Base-by-base conservation (phyloP, 2,797 vertebrate genomes). In the Amblyopsis hoosieri region DNA sequence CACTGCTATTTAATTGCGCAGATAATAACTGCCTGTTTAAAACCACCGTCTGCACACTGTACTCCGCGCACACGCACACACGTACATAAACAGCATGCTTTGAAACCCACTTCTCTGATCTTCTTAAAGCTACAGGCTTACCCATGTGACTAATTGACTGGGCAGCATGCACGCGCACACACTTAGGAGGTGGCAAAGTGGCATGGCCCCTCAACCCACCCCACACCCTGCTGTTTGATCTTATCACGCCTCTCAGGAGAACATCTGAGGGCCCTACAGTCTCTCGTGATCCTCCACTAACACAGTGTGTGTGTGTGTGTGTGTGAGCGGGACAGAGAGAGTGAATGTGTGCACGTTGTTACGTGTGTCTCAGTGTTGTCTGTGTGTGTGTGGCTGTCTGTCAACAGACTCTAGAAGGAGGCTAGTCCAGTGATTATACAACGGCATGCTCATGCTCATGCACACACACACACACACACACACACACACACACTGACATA, bases 21-120 rank as follows among this genome's bases (percentile, higher is more conserved):
- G 57, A 76, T 71, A 57, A 19, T 69, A 67, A 58, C 64, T 64
- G 64, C 74, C 50, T 78, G 71, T 76, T 80, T 79, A 57, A 57
- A 64, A 45, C 52, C 55, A 3, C 55, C 12, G 59, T 59, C 62
- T 23, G 45, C 12, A 62, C 10, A 62, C 71, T 9, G 9, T 42
- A 23, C 66, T 65, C 49, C 59, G 64, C 65, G 45, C 17, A 45
- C 3, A 56, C 56, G 42, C 12, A 2, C 49, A 13, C 6, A 14
- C 14, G n/a, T 13, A 31, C 45, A 54, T 51, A 23, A 37, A 37
- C 53, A 61, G 54, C 47, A 60, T 54, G 68, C 54, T 64, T 74
- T 66, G 57, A 64, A 59, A 54, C 13, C 45, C 58, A 59, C 63
- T 29, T 29, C 23, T 29, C 23, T 29, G 23, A 29, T 29, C 23